Percentiles rank a stretch among this genome's conserved stretches.
Conservation (phyloP, 2,797 vertebrate genomes). For the Mormyrops attenuatus region DNA sequence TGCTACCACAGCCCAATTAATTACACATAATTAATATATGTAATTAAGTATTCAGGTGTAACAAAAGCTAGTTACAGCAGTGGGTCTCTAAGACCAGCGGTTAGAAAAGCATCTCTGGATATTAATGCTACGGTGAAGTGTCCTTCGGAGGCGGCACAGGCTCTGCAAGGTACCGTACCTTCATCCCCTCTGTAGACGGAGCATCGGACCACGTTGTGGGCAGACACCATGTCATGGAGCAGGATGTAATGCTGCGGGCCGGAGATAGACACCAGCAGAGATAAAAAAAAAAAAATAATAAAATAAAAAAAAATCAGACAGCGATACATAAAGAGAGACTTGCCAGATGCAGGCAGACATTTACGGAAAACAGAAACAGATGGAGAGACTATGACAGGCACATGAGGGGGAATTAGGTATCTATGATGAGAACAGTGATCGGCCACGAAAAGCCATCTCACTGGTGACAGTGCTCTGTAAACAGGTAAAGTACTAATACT, state of each 20-base stretch:
- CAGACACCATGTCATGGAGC: slow-evolving; percentile 37
- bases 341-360: background rate
- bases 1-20: background rate
- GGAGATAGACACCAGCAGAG: background rate
- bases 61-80: background rate
- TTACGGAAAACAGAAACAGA: background rate
- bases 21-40: background rate
- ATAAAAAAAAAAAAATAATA: background rate
- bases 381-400: slow-evolving; percentile 22
- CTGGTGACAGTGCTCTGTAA: background rate
- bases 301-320: too few relatives aligned
- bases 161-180: slow-evolving; percentile 12
- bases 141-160: background rate
- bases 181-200: slow-evolving; percentile 21
- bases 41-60: background rate
- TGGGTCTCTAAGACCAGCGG: background rate
- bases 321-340: background rate
- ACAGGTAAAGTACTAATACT: background rate
- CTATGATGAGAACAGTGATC: background rate
- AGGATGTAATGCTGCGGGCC: slow-evolving; percentile 37
- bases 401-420: background rate
- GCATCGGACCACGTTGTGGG: slow-evolving; percentile 37
- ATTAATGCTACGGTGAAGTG: too few relatives aligned
- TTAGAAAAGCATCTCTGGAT: background rate
- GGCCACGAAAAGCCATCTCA: background rate